Base-by-base conservation (phyloP, 2,113 vertebrate species). In the Myiozetetes cayanensis region DNA sequence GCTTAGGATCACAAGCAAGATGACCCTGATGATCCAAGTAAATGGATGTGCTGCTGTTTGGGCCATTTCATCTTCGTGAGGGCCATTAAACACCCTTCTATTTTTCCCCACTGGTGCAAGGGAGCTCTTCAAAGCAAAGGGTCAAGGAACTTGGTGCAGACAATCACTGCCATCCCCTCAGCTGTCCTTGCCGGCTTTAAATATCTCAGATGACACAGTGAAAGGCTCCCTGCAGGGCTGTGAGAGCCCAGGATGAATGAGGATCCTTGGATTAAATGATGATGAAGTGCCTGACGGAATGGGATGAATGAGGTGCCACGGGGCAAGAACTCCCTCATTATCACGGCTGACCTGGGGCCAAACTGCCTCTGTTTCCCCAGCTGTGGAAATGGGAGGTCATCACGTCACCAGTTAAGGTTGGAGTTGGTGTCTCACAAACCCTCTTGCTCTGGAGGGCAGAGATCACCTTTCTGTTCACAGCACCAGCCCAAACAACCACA, bases 311-410 rank as follows among this genome's bases (percentile, higher is more conserved):
- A 96, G 90, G 82, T 80, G 87, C 95, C 56, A n/a, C 39, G n/a
- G 91, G 82, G 89, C 87, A 92, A 95, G 90, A 92, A 35, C 73
- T 94, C 43, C 73, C 92, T 61, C 70, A 92, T 96, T 94, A 94
- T 67, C 87, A 33, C 52, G 56, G 61, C 80, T 91, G 79, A 95
- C 92, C 88, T 73, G 4, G 0, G 85, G 94, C 72, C 88, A 93
- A 33, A 90, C 35, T 61, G 44, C 25, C 18, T 90, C 52, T 6
- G 0, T 67, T 77, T 74, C 27, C 68, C 28, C 44, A 24, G 90
- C 67, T 71, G 72, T 86, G 86, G 93, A 88, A 96, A 74, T 79
- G 74, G 79, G 90, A 88, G 11, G 56, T 43, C 22, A 6, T 94
- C 76, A 59, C 8, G 0, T 92, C 83, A 73, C 6, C 22, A 68